A percentile compares a stretch with the other conserved stretches of the same genome.
Conservation (phyloP, 2,888 invertebrate species). For the Xestia xanthographa region DNA sequence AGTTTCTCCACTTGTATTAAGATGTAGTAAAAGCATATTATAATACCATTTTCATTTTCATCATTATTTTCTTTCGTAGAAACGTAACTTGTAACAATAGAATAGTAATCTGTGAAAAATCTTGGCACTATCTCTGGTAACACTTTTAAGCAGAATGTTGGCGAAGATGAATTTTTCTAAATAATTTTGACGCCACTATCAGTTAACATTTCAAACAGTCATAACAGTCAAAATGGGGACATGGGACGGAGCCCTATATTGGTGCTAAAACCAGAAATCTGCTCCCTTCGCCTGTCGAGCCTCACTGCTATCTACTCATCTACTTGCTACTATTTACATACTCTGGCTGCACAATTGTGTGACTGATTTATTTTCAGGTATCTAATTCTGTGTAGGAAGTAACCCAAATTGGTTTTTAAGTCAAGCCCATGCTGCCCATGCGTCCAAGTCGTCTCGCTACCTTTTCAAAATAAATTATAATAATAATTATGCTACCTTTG, state of each 20-base stretch:
- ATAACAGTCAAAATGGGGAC: no score
- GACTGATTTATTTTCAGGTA: background rate
- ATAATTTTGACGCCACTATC: background rate
- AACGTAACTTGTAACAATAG: background rate
- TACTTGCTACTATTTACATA: background rate
- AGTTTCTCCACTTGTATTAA: no score
- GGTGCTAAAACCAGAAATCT: background rate
- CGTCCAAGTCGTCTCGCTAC: no score
- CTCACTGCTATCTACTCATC: background rate
- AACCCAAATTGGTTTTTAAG: background rate
- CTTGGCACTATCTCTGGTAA: slow-evolving; percentile 9
- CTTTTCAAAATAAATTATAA: no score
- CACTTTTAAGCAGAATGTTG: background rate
- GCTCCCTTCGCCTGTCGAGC: background rate
- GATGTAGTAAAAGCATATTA: no score
- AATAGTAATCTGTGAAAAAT: background rate
- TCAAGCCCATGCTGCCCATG: background rate
- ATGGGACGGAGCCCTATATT: no score
- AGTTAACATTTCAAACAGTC: background rate
- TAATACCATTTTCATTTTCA: no score
- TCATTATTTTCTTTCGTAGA: no score
- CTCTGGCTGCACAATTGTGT: background rate
- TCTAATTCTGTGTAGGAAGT: no score
- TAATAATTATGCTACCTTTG: background rate
- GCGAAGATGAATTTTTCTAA: background rate